phyloP scores from a whole-genome alignment of 2,888 invertebrate species.

The Polyploca ridens region DNA sequence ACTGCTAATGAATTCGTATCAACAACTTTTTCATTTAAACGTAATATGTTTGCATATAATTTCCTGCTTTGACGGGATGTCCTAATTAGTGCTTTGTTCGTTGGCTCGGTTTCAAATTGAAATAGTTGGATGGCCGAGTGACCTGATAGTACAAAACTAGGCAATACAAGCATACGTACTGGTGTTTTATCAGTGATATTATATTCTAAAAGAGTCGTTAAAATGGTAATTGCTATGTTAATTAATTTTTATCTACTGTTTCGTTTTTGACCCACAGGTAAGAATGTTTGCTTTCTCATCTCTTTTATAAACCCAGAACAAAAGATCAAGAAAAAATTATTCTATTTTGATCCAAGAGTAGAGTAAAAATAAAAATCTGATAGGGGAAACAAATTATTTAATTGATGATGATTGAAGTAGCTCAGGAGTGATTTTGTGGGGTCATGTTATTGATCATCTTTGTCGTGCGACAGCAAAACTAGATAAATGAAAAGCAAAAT shows the following conservation, averaged over 20 bases:
- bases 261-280: background rate
- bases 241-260: background rate
- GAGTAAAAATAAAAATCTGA: background rate
- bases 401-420: background rate
- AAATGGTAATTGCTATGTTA: too few species aligned
- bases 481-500: too few species aligned
- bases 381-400: background rate
- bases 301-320: background rate
- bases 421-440: background rate
- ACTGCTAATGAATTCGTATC: background rate
- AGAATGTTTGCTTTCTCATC: background rate
- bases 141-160: slow-evolving; percentile 26
- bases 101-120: slow-evolving; percentile 26
- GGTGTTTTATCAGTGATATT: background rate
- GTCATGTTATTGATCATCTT: background rate
- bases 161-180: slow-evolving; percentile 19
- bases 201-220: too few species aligned
- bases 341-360: background rate
- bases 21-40: slow-evolving; percentile 6
- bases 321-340: background rate
- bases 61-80: slow-evolving; percentile 32
- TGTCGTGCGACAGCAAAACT: background rate
- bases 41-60: slow-evolving; percentile 18
- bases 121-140: slow-evolving; percentile 22
- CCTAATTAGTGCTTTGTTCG: slow-evolving; percentile 27